A percentile compares a stretch with the other conserved stretches of the same genome.
Conservation (phyloP, 2,888 invertebrate genomes). For the Orthosia cruda region DNA sequence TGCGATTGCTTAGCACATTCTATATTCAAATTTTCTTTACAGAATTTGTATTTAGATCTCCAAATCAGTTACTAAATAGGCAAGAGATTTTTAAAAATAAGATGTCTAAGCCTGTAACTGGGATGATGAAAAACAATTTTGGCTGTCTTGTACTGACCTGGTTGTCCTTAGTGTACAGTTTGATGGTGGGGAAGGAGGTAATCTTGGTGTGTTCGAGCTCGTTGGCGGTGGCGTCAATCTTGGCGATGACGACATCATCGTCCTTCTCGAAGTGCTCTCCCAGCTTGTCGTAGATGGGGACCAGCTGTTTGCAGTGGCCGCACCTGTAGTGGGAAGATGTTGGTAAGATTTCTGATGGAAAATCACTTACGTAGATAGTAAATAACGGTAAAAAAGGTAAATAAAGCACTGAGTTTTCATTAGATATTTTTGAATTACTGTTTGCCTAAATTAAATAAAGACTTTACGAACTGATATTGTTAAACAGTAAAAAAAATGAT, state of each 20-base stretch:
- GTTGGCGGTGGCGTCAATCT: conserved; percentile 99
- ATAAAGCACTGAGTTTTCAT: background rate
- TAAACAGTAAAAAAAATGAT: too few species aligned
- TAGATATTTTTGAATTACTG: background rate
- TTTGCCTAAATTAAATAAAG: background rate
- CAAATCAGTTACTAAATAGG: too few species aligned
- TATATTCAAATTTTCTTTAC: too few species aligned
- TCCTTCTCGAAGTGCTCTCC: conserved; percentile 98
- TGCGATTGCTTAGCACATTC: too few species aligned
- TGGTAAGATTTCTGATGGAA: background rate
- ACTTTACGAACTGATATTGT: background rate
- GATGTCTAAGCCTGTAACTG: too few species aligned
- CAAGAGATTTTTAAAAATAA: too few species aligned
- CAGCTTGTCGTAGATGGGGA: conserved; percentile 99
- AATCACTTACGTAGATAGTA: background rate
- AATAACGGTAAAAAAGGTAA: background rate
- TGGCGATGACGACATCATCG: conserved; percentile 97
- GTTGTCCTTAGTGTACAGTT: conserved; percentile 98
- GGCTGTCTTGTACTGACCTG: conserved; percentile 85
- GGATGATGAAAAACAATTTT: too few species aligned
- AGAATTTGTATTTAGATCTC: too few species aligned
- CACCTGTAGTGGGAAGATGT: conserved; percentile 88
- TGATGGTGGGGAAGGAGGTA: conserved; percentile 98
- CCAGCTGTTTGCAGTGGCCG: conserved; percentile 99
- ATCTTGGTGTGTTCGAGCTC: conserved; percentile 99